These are phyloP conservation scores for Lepus townsendii DNA, from an alignment of 2,797 vertebrate species.

Conservation along the genomic window DNA sequence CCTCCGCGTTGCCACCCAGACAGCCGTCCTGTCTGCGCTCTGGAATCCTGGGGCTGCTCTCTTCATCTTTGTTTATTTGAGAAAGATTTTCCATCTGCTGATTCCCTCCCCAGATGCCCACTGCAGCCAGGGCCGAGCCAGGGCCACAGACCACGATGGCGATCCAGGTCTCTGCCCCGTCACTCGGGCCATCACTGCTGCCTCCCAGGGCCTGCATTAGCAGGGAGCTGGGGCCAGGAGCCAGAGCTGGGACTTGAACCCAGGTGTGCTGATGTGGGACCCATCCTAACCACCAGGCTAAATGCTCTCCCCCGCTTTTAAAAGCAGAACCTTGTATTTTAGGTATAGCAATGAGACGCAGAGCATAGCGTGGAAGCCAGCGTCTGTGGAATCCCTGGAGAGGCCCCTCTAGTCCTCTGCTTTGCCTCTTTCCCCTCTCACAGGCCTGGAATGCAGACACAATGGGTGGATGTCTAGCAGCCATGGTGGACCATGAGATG, in stretches of 20 bases:
- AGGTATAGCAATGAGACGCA: not conserved
- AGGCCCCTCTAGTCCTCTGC: not conserved
- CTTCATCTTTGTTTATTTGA: too few species aligned
- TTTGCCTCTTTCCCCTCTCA: not conserved
- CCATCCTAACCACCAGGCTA: too few species aligned
- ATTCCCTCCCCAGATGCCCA: too few species aligned
- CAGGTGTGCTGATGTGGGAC: too few species aligned
- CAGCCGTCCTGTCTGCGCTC: not conserved
- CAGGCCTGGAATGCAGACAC: not conserved
- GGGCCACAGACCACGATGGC: too few species aligned
- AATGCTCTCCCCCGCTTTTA: not conserved
- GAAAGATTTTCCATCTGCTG: too few species aligned
- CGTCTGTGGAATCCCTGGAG: not conserved
- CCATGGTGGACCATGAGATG: not conserved
- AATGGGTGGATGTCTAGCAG: not conserved
- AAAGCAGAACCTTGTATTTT: conserved; percentile 23
- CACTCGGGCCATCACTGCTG: too few species aligned
- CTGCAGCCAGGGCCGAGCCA: too few species aligned
- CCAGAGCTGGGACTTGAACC: too few species aligned
- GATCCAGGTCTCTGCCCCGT: too few species aligned
- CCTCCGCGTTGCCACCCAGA: not conserved
- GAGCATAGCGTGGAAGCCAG: not conserved
- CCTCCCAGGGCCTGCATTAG: too few species aligned
- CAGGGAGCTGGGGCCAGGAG: too few species aligned
- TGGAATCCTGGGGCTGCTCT: not conserved